phyloP scores from a whole-genome alignment of 2,888 invertebrate genomes.

The Eurytoma adleriae region DNA sequence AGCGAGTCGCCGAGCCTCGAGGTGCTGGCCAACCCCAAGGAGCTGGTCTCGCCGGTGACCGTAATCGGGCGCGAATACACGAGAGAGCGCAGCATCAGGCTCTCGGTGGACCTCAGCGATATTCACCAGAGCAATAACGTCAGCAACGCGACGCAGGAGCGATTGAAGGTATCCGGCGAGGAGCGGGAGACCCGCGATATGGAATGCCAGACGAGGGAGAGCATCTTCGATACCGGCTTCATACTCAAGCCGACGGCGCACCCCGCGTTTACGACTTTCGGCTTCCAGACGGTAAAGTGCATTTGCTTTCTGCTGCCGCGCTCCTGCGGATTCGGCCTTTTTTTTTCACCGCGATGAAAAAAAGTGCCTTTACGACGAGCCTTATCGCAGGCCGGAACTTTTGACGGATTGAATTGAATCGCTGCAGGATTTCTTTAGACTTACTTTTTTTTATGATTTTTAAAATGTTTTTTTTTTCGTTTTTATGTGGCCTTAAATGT shows the following conservation, averaged over 20 bases:
- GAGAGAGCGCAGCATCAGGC: conserved; percentile 66
- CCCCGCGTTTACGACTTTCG: conserved; percentile 78
- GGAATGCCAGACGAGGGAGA: conserved; percentile 91
- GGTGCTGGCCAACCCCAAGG: conserved; percentile 43
- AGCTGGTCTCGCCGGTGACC: conserved; percentile 21
- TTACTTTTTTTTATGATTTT: too few species aligned
- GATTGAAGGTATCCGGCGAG: conserved; percentile 71
- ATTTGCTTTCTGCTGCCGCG: neutral
- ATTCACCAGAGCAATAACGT: conserved; percentile 75
- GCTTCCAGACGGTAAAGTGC: conserved; percentile 61
- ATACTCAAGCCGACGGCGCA: conserved; percentile 64
- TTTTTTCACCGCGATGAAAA: too few species aligned
- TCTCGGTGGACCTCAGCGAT: conserved; percentile 68
- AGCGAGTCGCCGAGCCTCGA: conserved; percentile 53
- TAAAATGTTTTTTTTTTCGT: too few species aligned
- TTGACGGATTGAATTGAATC: too few species aligned
- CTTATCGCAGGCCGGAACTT: too few species aligned
- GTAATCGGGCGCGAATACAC: conserved; percentile 57
- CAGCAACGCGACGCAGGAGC: conserved; percentile 74
- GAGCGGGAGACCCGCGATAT: conserved; percentile 82
- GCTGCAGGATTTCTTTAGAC: too few species aligned
- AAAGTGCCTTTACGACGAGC: neutral
- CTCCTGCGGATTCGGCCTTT: too few species aligned
- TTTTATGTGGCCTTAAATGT: too few species aligned
- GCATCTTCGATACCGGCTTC: conserved; percentile 78